A percentile compares a stretch with the other conserved stretches of the same genome.
phyloP scores from a whole-genome alignment of 2,888 invertebrate genomes.

The Scaptomyza parva region DNA sequence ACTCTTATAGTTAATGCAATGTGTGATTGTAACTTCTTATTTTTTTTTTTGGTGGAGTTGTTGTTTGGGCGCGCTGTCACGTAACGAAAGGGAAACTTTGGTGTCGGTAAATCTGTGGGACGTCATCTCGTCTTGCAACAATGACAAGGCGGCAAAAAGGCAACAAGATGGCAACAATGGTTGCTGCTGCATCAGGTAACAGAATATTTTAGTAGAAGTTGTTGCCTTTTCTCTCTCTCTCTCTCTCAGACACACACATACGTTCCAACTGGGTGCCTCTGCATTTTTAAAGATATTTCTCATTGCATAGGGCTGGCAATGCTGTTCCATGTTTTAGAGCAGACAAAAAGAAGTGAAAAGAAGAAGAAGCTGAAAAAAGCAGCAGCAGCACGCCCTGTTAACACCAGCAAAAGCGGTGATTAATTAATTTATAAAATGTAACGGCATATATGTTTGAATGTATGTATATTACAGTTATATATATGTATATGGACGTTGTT shows the following conservation, averaged over 20 bases:
- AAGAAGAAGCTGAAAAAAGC: constrained; percentile 13
- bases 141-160: constrained; percentile 64
- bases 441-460: constrained; percentile 50
- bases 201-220: constrained; percentile 62
- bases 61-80: constrained; percentile 69
- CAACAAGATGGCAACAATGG: constrained; percentile 51
- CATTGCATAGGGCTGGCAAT: constrained; percentile 46
- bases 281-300: constrained; percentile 64
- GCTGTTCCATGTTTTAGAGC: constrained; percentile 27
- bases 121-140: constrained; percentile 69
- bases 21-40: constrained; percentile 52
- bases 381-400: constrained; percentile 58
- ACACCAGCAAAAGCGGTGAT: constrained; percentile 52
- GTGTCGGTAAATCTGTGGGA: constrained; percentile 68
- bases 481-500: constrained; percentile 35
- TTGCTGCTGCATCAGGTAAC: constrained; percentile 37
- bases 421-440: constrained; percentile 67
- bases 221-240: constrained; percentile 14
- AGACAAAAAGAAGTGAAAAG: constrained; percentile 14
- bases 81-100: constrained; percentile 76
- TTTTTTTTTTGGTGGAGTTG: constrained; percentile 20
- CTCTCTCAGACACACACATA: neutral
- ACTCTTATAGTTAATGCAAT: constrained; percentile 30
- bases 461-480: constrained; percentile 58
- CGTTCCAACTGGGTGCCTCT: constrained; percentile 69